phyloP scores from a whole-genome alignment of 30 jellyfish, hydroid and myxozoan species.

The Aurelia coerulea region DNA sequence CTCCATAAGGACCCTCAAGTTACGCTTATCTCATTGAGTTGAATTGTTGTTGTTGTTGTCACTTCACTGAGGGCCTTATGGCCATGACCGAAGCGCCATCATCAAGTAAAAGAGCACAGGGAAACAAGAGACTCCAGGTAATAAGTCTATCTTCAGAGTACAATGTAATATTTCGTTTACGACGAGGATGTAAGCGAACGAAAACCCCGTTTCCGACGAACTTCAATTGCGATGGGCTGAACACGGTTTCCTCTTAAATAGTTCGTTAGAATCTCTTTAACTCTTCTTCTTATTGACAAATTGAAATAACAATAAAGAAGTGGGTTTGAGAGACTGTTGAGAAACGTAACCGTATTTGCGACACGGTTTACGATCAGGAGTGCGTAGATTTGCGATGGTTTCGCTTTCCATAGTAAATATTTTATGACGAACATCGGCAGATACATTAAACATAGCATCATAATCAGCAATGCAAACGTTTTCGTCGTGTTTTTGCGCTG shows the following conservation, averaged over 20 bases:
- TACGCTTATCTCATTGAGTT: no score
- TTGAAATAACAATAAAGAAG: constrained; percentile 45
- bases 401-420: constrained; percentile 43
- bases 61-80: no score
- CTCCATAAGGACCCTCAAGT: no score
- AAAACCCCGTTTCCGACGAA: neutral
- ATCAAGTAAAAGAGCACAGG: no score
- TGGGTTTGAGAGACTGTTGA: constrained; percentile 59
- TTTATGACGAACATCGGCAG: constrained; percentile 68
- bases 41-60: no score
- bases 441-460: constrained; percentile 56
- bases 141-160: no score
- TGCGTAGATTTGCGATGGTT: constrained; percentile 17
- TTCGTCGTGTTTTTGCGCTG: constrained; percentile 24
- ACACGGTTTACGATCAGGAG: constrained; percentile 53
- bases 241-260: neutral
- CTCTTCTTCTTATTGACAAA: neutral
- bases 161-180: no score
- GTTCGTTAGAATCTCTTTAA: neutral
- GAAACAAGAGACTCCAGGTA: no score
- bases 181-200: no score
- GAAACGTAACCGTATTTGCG: constrained; percentile 60
- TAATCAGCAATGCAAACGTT: constrained; percentile 51
- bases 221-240: neutral
- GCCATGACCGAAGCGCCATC: no score